These are phyloP conservation scores for Pogonomyrmex barbatus DNA, from an alignment of 1,140 invertebrate genomes.

Conservation along the genomic window DNA sequence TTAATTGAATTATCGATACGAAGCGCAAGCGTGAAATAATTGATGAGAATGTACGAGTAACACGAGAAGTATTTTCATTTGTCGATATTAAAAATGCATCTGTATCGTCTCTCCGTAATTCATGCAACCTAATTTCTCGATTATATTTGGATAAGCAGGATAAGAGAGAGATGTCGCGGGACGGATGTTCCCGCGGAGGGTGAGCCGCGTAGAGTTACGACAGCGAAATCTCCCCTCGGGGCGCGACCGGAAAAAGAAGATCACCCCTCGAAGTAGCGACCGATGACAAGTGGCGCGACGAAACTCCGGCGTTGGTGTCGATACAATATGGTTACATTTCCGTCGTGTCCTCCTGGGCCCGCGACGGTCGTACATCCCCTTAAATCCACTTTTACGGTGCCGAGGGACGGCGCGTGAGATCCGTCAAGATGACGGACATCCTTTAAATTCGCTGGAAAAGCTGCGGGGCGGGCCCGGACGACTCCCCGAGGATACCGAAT, in stretches of 20 bases:
- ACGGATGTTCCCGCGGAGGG: not conserved
- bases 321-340: conserved; percentile 59
- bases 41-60: not conserved
- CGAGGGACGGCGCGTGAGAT: conserved; percentile 47
- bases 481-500: conserved; percentile 63
- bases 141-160: not conserved
- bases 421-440: conserved; percentile 61
- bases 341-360: not conserved
- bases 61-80: not conserved
- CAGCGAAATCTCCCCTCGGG: too few relatives aligned
- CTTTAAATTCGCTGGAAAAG: conserved; percentile 64
- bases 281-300: conserved; percentile 48
- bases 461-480: conserved; percentile 4
- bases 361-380: conserved; percentile 1
- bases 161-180: conserved; percentile 27
- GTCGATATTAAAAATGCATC: conserved; percentile 23
- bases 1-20: conserved; percentile 21
- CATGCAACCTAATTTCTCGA: conserved; percentile 28
- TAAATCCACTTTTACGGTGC: conserved; percentile 69
- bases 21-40: conserved; percentile 10
- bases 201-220: conserved; percentile 22
- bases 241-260: conserved; percentile 14
- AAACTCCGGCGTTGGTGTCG: conserved; percentile 30
- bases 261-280: conserved; percentile 6
- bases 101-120: conserved; percentile 8